Base-by-base conservation (phyloP, 2,797 vertebrate species). In the Chelidonichthys spinosus region DNA sequence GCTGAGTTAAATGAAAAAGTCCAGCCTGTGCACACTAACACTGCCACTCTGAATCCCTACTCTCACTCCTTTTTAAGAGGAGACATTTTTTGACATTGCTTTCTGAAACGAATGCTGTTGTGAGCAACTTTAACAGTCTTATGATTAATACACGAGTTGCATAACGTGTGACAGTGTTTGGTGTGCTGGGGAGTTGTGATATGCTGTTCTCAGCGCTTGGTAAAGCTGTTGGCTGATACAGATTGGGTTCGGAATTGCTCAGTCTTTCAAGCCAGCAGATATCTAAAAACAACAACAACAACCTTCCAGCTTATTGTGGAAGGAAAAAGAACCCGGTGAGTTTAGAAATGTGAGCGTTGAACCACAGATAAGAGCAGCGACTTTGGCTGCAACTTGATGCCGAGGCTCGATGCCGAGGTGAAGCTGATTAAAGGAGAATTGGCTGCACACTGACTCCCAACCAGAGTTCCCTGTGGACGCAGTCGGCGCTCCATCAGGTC, bases 101-200 rank as follows among this genome's bases (percentile, higher is more conserved):
- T 64, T 9, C 10, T 39, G 7, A 69, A 67, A 80, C 61, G 0
- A 69, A 62, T 53, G 47, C 37, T 74, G 77, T 44, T 56, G 7
- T 44, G 39, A 61, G 54, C 58, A 64, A 13, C 64, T 72, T 84
- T 15, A 43, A 69, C 68, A 44, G 52, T 43, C 62, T 60, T n/a
- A 60, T 79, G 59, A 86, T 78, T 77, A 79, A 78, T 46, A 60
- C 44, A 33, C 39, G 25, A 54, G 65, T 76, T 86, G 42, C 50
- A 68, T 84, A 84, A 86, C 25, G 32, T n/a, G 56, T n/a, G 56
- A 50, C 50, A 44, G 63, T 55, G 43, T 39, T 39, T 52, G 42
- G 17, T 74, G 68, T 52, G 63, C 8, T 15, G 35, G 9, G n/a
- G 47, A 43, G 66, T 17, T 74, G 69, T 79, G 74, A 79, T 56